A percentile compares a stretch with the other conserved stretches of the same genome.
Conservation (phyloP, 2,888 invertebrate genomes). For the Hipparchia semele region DNA sequence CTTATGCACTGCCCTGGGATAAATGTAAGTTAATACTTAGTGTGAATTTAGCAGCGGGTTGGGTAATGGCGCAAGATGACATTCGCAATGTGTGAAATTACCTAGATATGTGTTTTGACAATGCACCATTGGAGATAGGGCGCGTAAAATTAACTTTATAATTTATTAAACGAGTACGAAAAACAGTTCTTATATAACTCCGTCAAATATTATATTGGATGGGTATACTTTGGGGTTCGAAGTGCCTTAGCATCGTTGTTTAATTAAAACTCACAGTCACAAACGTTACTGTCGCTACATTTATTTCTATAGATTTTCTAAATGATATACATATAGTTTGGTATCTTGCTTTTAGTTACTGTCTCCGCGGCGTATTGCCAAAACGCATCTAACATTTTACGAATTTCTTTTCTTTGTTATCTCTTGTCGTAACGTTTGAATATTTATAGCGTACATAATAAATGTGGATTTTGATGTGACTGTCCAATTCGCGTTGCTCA, state of each 20-base stretch:
- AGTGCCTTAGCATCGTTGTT: no score
- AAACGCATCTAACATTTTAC: background rate
- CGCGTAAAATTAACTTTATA: background rate
- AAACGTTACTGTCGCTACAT: background rate
- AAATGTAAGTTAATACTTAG: slow-evolving; percentile 29
- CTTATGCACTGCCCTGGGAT: slow-evolving; percentile 53
- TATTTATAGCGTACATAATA: background rate
- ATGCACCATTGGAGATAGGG: background rate
- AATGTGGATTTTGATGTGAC: slow-evolving; percentile 3
- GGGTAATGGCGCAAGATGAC: slow-evolving; percentile 9
- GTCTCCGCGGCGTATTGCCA: background rate
- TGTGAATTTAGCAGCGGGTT: slow-evolving; percentile 34
- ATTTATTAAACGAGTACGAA: no score
- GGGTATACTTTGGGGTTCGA: no score
- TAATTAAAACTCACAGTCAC: no score
- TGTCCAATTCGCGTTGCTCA: slow-evolving; percentile 61
- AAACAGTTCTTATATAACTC: no score
- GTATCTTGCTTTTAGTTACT: background rate
- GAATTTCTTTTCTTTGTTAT: slow-evolving; percentile 4
- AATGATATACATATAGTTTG: background rate
- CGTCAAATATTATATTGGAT: no score
- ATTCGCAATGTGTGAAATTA: background rate
- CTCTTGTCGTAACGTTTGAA: background rate
- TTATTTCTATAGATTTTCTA: background rate
- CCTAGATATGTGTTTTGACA: background rate